Evolutionary conservation across 1,140 invertebrate genomes (phyloP).

Genomic region (Epicauta chinensis): DNA sequence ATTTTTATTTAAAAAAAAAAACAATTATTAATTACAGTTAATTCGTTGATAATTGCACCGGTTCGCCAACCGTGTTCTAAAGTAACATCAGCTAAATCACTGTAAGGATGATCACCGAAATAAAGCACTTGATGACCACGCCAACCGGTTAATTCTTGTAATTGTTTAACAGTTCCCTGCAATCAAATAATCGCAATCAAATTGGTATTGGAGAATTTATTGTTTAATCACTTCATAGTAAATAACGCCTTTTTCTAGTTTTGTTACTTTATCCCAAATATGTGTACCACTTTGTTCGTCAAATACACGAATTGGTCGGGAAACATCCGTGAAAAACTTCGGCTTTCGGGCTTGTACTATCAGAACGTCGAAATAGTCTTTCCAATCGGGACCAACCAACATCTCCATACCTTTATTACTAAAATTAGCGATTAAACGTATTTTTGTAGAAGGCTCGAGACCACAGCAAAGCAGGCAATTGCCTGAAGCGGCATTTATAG

Average conservation of each 20-base stretch:
- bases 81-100: slow-evolving; percentile 93
- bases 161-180: slow-evolving; percentile 85
- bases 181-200: neutral
- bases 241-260: slow-evolving; percentile 80
- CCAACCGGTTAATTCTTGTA: slow-evolving; percentile 91
- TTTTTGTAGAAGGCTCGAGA: too few species aligned
- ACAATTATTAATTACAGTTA: slow-evolving; percentile 54
- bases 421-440: slow-evolving; percentile 30
- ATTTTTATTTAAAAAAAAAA: neutral
- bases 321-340: slow-evolving; percentile 89
- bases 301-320: slow-evolving; percentile 83
- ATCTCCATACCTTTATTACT: slow-evolving; percentile 90
- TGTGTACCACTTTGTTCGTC: slow-evolving; percentile 73
- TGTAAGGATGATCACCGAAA: slow-evolving; percentile 97
- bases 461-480: too few species aligned
- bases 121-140: slow-evolving; percentile 87
- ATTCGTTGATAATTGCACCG: slow-evolving; percentile 94
- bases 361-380: slow-evolving; percentile 87
- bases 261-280: slow-evolving; percentile 85
- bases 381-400: slow-evolving; percentile 85
- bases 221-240: slow-evolving; percentile 82
- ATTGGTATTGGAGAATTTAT: neutral
- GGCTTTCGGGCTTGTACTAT: slow-evolving; percentile 95
- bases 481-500: too few species aligned
- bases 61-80: slow-evolving; percentile 95